Evolutionary conservation across 2,113 vertebrate species (phyloP), one percentile per base, ranked within the genome.

Genomic region (Paradoxurus hermaphroditus): DNA sequence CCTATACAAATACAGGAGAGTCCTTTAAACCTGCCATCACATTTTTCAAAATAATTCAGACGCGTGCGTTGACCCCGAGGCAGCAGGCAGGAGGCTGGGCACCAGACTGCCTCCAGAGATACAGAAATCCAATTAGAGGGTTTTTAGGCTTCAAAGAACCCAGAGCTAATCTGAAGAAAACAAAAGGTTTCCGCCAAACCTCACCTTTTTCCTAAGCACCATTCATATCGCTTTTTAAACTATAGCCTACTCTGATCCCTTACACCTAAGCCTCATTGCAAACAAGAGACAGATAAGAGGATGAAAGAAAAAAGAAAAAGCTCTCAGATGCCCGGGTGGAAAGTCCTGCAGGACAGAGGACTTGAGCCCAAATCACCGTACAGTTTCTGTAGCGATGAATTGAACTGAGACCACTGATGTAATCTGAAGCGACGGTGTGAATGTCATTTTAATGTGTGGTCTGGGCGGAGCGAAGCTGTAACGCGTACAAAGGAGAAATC

Each of bases 231-330:
- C 79, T 67, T 84, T 90, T 44, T 90, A 86, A 97, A 81, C 59
- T 34, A n/a, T 3, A 68, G 92, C 63, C 77, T 83, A 46, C 41
- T 68, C 46, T 1, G 7, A 68, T 87, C 68, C 65, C 77, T 91
- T 75, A 31, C 21, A 34, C 27, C 8, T 21, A 73, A 86, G 41
- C 31, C 46, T 91, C 68, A 68, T 1, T n/a, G 93, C 36, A 34
- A 91, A 68, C 25, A 91, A 93, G 78, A 95, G 72, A 36, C 46
- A 88, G 15, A 65, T 59, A 75, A 92, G 34, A 92, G n/a, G 68
- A 93, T 23, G 29, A 90, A 72, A 86, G 81, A 65, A 79, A 95
- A 86, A 78, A n/a, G 65, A 46, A 67, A 89, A 91, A 65, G 77
- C 88, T 91, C 15, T 39, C 82, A 29, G 63, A 84, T 34, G 44